Conservation (phyloP, 2,113 vertebrate genomes). For the Fregetta grallaria region DNA sequence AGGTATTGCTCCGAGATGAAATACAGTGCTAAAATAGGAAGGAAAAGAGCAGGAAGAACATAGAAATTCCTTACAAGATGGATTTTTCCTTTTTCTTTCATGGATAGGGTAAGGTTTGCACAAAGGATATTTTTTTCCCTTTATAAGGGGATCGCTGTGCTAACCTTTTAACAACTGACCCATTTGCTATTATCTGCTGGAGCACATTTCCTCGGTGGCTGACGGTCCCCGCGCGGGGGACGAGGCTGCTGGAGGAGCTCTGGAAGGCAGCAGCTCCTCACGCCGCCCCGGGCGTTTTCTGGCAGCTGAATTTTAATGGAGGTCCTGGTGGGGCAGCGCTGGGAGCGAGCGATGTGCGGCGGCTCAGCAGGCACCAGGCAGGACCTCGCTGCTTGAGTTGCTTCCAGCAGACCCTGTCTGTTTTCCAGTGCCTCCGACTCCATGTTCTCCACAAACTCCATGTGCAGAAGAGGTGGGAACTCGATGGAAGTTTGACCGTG, state of each 20-base stretch:
- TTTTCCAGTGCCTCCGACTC: background rate
- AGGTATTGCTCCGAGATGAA: background rate
- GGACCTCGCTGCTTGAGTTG: background rate
- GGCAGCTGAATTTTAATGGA: background rate
- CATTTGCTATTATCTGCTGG: background rate
- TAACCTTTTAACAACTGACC: background rate
- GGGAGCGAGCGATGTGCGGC: fast-evolving
- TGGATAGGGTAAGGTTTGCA: background rate
- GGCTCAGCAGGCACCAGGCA: background rate
- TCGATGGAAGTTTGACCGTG: background rate
- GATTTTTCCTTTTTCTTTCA: background rate
- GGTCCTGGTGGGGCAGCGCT: background rate
- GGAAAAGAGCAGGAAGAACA: background rate
- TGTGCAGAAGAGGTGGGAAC: background rate
- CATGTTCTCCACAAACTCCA: background rate
- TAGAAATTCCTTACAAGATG: background rate
- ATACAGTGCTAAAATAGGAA: background rate
- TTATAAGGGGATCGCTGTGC: background rate
- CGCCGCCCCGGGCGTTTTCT: fast-evolving
- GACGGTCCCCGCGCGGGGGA: fast-evolving
- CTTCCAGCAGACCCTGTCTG: background rate
- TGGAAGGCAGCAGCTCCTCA: background rate
- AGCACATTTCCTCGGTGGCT: background rate
- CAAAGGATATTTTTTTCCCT: background rate
- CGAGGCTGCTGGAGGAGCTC: background rate